These are phyloP conservation scores for Ammospiza maritima DNA, from an alignment of 2,797 vertebrate species.

Conservation along the genomic window DNA sequence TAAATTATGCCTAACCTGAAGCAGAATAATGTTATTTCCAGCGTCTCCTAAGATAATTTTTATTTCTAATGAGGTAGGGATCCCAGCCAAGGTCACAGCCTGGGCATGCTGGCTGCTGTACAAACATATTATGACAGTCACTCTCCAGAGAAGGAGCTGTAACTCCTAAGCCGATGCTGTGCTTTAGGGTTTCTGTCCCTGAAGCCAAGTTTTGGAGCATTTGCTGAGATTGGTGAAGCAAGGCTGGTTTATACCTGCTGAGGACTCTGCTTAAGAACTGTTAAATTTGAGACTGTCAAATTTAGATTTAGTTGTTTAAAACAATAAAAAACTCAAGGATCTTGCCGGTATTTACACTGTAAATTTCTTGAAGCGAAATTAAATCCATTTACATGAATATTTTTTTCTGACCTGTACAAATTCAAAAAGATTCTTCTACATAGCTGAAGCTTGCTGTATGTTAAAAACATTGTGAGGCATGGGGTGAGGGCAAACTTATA, in stretches of 20 bases:
- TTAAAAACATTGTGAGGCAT: neutral
- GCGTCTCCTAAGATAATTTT: neutral
- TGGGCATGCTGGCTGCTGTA: neutral
- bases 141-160: neutral
- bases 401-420: neutral
- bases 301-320: neutral
- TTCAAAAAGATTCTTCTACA: neutral
- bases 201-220: neutral
- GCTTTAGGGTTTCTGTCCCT: neutral
- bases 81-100: neutral
- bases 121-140: neutral
- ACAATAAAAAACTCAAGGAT: neutral
- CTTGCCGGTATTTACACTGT: neutral
- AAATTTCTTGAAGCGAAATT: neutral
- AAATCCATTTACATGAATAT: neutral
- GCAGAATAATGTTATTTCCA: conserved; percentile 32
- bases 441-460: neutral
- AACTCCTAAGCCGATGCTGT: neutral
- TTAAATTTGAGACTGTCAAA: neutral
- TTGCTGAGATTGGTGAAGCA: neutral
- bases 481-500: neutral
- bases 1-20: conserved; percentile 7
- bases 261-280: neutral
- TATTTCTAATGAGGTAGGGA: neutral
- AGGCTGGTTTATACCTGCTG: neutral